Evolutionary conservation across 2,113 vertebrate genomes (phyloP), one percentile per base, ranked within the genome.

Genomic region (Solea senegalensis): DNA sequence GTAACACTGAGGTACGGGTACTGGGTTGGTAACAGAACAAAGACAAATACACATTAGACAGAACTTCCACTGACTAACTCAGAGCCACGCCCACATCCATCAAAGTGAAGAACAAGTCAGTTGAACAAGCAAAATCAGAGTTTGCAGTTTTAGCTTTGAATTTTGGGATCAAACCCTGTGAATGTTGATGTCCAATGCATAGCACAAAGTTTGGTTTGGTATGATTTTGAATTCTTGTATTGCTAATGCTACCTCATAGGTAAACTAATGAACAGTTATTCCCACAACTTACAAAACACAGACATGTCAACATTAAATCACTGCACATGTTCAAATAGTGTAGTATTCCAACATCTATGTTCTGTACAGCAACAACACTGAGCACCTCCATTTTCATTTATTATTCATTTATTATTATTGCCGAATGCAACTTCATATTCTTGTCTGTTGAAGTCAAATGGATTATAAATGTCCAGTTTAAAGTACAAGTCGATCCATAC

Each of bases 191-290:
- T 77, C 86, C 59, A 78, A 88, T 87, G 90, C 90, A 91, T 92
- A 89, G 89, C 69, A 68, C 67, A 88, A 84, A 88, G 83, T 88
- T 86, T 67, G 59, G 72, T 91, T 90, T 91, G 90, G 89, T 89
- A 75, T 81, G 76, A 66, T 72, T 78, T 52, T 49, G 45, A 63
- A 69, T 69, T 72, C 44, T 81, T 12, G 45, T 92, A 90, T 91
- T 91, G 90, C 86, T 92, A 90, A 90, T 90, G 89, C 84, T 87
- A 81, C 71, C 69, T 55, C 48, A 44, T 69, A 78, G 27, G 66
- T 74, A 65, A 86, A 83, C 73, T 67, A 68, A 80, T 58, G 78
- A 54, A 69, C 67, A 81, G 74, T 86, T 84, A 69, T 82, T 59
- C 62, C 75, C 60, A 78, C 67, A 80, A 72, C 69, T 84, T 70